phyloP scores from a whole-genome alignment of 2,888 invertebrate genomes.

The Pharmacophagus antenor region DNA sequence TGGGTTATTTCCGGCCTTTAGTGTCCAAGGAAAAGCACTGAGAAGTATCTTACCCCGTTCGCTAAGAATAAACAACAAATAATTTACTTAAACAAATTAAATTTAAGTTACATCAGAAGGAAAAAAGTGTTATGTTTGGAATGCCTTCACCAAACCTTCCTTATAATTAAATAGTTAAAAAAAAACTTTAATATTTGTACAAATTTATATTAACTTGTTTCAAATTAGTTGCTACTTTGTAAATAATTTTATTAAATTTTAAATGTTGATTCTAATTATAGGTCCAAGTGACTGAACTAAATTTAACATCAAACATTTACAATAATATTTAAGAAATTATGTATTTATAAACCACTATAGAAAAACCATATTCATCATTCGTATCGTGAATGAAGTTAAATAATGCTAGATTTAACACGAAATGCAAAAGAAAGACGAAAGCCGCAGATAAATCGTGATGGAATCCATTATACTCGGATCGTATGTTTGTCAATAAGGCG shows the following conservation, averaged over 20 bases:
- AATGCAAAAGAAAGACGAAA: conserved; percentile 48
- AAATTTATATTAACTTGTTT: too few relatives aligned
- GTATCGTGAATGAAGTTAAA: conserved; percentile 27
- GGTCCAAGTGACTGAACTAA: too few relatives aligned
- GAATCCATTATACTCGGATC: conserved; percentile 68
- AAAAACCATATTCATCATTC: neutral
- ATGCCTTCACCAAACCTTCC: too few relatives aligned
- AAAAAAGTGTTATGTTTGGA: too few relatives aligned
- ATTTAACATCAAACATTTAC: too few relatives aligned
- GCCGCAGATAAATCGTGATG: conserved; percentile 56
- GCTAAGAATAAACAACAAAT: neutral
- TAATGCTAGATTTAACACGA: conserved; percentile 44
- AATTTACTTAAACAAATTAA: neutral
- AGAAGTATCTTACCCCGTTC: neutral
- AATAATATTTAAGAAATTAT: too few relatives aligned
- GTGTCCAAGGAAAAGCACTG: conserved; percentile 5
- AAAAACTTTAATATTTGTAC: too few relatives aligned
- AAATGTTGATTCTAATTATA: too few relatives aligned
- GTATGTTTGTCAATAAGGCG: conserved; percentile 77
- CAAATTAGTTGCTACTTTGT: too few relatives aligned
- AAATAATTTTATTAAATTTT: too few relatives aligned
- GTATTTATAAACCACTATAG: too few relatives aligned
- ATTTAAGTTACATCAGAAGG: neutral
- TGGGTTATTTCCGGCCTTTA: conserved; percentile 20
- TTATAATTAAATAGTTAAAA: too few relatives aligned